Conservation (phyloP, 2,797 vertebrate genomes). For the Danio tinwini region DNA sequence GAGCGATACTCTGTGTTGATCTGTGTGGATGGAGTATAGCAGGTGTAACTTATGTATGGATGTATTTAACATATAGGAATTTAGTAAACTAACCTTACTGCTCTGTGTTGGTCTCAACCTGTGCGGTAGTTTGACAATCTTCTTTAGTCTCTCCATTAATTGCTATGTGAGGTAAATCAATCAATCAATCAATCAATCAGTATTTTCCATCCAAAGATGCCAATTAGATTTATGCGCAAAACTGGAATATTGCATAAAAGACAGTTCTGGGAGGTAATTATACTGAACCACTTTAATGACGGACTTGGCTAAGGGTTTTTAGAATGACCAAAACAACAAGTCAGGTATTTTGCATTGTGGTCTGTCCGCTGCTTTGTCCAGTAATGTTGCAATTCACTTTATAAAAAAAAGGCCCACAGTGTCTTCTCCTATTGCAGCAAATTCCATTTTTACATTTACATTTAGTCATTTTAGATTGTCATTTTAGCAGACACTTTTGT, state of each 20-base stretch:
- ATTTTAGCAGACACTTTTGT: no score
- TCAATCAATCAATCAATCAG: not conserved
- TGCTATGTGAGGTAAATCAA: slow-evolving; percentile 69
- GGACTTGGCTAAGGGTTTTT: no score
- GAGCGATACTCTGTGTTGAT: slow-evolving; percentile 83
- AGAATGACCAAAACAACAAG: no score
- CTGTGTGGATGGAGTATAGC: slow-evolving; percentile 62
- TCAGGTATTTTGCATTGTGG: no score
- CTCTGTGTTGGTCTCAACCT: slow-evolving; percentile 81
- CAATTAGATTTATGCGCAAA: no score
- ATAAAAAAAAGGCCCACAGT: no score
- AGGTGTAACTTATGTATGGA: not conserved
- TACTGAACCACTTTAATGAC: no score
- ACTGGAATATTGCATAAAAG: no score
- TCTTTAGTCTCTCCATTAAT: slow-evolving; percentile 86
- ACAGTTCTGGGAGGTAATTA: no score
- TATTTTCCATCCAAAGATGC: no score
- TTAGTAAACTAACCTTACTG: slow-evolving; percentile 78
- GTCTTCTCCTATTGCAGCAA: no score
- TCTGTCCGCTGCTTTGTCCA: not conserved
- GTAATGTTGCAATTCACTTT: not conserved
- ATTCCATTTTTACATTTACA: not conserved
- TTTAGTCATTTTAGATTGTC: no score
- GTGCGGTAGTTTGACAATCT: slow-evolving; percentile 83
- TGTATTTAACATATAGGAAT: not conserved